A percentile compares a stretch with the other conserved stretches of the same genome.
Evolutionary conservation across 1,140 invertebrate genomes (phyloP).

Genomic region (Cardiocondyla obscurior): DNA sequence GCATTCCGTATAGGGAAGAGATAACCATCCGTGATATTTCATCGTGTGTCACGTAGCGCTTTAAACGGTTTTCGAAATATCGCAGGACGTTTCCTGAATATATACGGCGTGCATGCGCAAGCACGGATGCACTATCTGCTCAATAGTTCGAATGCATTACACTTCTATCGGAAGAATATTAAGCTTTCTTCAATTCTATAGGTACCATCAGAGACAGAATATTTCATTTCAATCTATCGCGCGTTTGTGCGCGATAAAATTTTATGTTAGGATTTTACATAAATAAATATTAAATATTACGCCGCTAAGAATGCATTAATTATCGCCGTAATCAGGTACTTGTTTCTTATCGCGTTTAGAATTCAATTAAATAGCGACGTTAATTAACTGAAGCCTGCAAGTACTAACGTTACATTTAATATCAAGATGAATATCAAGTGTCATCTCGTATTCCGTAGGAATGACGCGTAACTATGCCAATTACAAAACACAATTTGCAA

Average conservation of each 20-base stretch:
- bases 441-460: not conserved
- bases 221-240: slow-evolving; percentile 3
- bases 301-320: not conserved
- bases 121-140: slow-evolving; percentile 41
- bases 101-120: slow-evolving; percentile 30
- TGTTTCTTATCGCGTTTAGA: not conserved
- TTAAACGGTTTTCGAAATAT: slow-evolving; percentile 51
- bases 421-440: not conserved
- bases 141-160: slow-evolving; percentile 50
- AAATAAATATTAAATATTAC: not conserved
- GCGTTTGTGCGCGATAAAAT: not conserved
- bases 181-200: slow-evolving; percentile 35
- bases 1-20: slow-evolving; percentile 16
- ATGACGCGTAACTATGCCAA: slow-evolving; percentile 11
- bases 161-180: slow-evolving; percentile 40
- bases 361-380: not conserved
- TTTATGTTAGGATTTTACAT: not conserved
- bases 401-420: not conserved
- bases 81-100: slow-evolving; percentile 44
- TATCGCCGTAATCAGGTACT: not conserved
- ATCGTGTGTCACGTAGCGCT: slow-evolving; percentile 44
- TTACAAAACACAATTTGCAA: slow-evolving; percentile 40
- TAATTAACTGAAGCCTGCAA: not conserved
- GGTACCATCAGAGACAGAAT: slow-evolving; percentile 8
- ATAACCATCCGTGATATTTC: slow-evolving; percentile 41